Evolutionary conservation across 1,140 invertebrate genomes (phyloP).

Genomic region (Homarus americanus): DNA sequence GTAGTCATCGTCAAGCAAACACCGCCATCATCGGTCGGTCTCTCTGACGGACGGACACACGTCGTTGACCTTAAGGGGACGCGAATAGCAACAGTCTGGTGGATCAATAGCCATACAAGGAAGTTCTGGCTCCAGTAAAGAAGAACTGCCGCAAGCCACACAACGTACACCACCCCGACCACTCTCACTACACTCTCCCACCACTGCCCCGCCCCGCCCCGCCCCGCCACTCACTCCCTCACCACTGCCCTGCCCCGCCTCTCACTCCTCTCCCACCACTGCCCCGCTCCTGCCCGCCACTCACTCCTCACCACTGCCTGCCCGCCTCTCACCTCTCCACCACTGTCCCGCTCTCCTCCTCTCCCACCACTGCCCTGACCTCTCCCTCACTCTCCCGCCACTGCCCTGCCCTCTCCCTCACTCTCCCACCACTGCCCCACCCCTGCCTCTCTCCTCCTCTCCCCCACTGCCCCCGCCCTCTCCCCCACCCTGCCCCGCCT

Average conservation of each 20-base stretch:
- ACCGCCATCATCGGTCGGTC: too few species aligned
- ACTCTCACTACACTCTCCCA: neutral
- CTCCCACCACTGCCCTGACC: neutral
- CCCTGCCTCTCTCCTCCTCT: neutral
- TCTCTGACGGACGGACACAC: neutral
- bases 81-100: neutral
- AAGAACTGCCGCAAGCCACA: neutral
- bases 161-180: neutral
- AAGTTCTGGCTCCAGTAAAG: conserved; percentile 31
- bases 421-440: neutral
- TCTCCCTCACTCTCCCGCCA: neutral
- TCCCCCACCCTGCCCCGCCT: neutral
- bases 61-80: neutral
- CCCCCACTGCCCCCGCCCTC: neutral
- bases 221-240: neutral
- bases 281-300: too few species aligned
- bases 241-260: neutral
- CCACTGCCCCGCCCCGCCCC: neutral
- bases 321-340: neutral
- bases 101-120: conserved; percentile 41
- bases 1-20: too few species aligned
- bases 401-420: neutral
- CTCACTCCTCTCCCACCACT: too few species aligned
- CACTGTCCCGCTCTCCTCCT: neutral
- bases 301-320: neutral